These are phyloP conservation scores for Platycercus adscitus DNA, from an alignment of 2,113 vertebrate species.

Conservation along the genomic window DNA sequence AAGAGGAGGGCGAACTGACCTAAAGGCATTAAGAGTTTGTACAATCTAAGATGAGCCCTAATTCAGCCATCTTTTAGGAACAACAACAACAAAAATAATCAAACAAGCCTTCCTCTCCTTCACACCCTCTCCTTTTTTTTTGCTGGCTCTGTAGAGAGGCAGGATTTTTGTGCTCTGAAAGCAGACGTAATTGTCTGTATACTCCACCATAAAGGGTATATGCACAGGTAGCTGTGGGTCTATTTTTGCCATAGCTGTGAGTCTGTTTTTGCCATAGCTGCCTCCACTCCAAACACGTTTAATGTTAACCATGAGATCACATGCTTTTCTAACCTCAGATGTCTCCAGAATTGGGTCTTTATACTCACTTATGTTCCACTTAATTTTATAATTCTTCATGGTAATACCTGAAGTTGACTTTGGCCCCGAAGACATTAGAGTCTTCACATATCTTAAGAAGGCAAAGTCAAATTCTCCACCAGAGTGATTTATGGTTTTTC, in stretches of 20 bases:
- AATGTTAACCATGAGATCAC: not conserved
- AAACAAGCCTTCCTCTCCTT: not conserved
- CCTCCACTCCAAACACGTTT: not conserved
- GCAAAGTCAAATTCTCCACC: not conserved
- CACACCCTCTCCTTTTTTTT: not conserved
- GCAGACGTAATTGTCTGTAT: rapidly evolving
- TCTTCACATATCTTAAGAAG: not conserved
- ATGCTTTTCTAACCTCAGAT: not conserved
- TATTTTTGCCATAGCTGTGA: not conserved
- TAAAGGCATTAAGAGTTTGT: not conserved
- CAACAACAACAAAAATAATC: not conserved
- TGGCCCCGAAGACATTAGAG: not conserved
- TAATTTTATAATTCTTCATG: constrained; percentile 28
- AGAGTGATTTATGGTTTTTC: not conserved
- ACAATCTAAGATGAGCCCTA: not conserved
- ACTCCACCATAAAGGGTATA: not conserved
- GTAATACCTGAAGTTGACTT: constrained; percentile 38
- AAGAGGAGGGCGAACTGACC: not conserved
- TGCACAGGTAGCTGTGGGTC: not conserved
- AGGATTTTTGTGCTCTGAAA: not conserved
- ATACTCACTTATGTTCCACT: not conserved
- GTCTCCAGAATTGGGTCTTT: not conserved
- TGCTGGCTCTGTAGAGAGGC: not conserved
- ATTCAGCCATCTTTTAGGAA: not conserved
- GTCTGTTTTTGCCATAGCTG: not conserved